Percentiles rank a stretch among this genome's conserved stretches.
Evolutionary conservation across 2,888 invertebrate species (phyloP).

Genomic region (Eupithecia pulchellata): DNA sequence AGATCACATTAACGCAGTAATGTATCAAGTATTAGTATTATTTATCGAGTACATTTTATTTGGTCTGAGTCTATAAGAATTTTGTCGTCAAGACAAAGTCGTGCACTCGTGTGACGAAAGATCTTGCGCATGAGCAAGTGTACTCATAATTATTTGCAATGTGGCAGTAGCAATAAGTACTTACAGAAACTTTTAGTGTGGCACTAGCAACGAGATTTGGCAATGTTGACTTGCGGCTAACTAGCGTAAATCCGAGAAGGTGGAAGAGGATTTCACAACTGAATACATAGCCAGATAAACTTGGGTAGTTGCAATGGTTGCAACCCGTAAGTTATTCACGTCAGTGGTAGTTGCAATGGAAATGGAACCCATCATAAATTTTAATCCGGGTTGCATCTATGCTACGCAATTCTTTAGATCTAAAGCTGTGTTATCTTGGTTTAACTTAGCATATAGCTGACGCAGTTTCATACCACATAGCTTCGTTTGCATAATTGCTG

Average conservation of each 20-base stretch:
- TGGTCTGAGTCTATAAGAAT: too few relatives aligned
- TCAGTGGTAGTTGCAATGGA: not conserved
- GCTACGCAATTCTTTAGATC: too few relatives aligned
- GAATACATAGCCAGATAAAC: not conserved
- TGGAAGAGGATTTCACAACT: not conserved
- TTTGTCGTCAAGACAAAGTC: not conserved
- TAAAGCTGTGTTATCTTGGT: too few relatives aligned
- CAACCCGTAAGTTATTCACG: too few relatives aligned
- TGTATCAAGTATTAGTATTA: too few relatives aligned
- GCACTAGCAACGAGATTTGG: not conserved
- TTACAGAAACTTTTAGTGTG: not conserved
- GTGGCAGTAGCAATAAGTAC: not conserved
- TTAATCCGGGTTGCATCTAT: not conserved
- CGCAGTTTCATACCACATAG: not conserved
- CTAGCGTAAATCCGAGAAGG: not conserved
- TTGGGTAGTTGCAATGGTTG: not conserved
- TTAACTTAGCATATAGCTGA: too few relatives aligned
- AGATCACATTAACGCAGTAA: too few relatives aligned
- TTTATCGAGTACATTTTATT: too few relatives aligned
- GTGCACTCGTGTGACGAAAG: not conserved
- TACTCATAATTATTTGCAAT: not conserved
- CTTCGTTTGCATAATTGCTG: not conserved
- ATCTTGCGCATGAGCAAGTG: slow-evolving; percentile 3
- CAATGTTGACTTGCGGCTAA: not conserved
- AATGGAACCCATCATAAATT: not conserved